Evolutionary conservation across 1,140 invertebrate genomes (phyloP), one percentile per base, ranked within the genome.

Genomic region (Rhopalosiphum padi): DNA sequence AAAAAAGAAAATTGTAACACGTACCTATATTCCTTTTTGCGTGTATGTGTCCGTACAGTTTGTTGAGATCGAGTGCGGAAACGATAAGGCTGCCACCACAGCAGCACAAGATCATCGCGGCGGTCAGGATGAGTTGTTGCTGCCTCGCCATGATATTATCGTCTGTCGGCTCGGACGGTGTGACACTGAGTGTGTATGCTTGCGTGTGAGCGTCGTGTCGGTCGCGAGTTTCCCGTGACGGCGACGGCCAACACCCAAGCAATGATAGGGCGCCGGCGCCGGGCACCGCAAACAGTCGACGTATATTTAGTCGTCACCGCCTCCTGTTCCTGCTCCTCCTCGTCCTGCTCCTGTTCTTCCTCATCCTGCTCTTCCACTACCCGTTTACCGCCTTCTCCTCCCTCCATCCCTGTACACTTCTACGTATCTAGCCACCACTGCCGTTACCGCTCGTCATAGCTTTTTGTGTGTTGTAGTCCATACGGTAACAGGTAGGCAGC

Each of bases 101-200:
- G 37, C 35, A 93, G 91, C 91, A 93, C 91, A 93, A 37, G 91
- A 93, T 93, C 82, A 86, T 51, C 91, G 91, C 91, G 91, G 91
- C 91, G 82, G 82, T 93, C 91, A 93, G 37, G 91, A 93, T 77
- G 60, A 77, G n/a, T 18, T 77, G 91, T 82, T 93, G 91, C 46
- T 92, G 91, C 68, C 91, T 93, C 82, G 82, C 91, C 91, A 93
- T 93, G 91, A 41, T 86, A 83, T 48, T 86, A 83, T 48, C 82
- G 91, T 48, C 85, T 43, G 85, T 46, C 82, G 91, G 91, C 91
- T 93, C 82, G 91, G 91, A 83, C 91, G 91, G 91, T 92, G 77
- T 83, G 91, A 89, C 88, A 89, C 88, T 89, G 87, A 89, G 88
- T 89, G 88, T 55, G 88, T 53, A 43, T 51, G n/a, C n/a, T 48